Base-by-base conservation (phyloP, 2,888 invertebrate species). In the Amaurobius ferox region DNA sequence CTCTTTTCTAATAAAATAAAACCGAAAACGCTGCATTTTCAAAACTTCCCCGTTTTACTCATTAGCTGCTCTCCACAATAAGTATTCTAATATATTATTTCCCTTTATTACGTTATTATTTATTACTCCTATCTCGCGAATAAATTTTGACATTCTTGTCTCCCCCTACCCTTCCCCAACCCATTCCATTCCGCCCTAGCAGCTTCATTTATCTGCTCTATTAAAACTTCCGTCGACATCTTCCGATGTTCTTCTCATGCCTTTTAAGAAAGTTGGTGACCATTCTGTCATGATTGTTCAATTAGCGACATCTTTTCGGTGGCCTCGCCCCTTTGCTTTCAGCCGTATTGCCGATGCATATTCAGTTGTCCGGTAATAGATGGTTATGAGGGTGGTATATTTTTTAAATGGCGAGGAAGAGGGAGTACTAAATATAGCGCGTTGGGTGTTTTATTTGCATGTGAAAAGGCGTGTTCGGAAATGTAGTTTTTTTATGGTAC, bases 341-440 rank as follows among this genome's bases (percentile, higher is more conserved):
- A 11, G 55, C 55, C 55, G 19, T 55, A 23, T 55, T 55, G 23
- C 55, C 55, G 19, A 0, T 23, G 23, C 16, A 55, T 23, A 23
- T 55, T 55, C 23, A 5, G 23, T 2, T 9, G 23, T 7, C 55
- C 55, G 55, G 23, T 55, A 55, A 55, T 55, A 55, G 55, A 55
- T 55, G 55, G 23, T 55, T 55, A 55, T 55, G 19, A 3, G 5
- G 55, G 55, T 55, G 55, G 23, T 55, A 55, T 55, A 55, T 44
- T 16, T 44, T 35, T n/a, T n/a, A n/a, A n/a, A n/a, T n/a, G n/a
- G n/a, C n/a, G n/a, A n/a, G n/a, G n/a, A n/a, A n/a, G n/a, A 55
- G 55, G 55, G 23, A 23, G 19, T 19, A 23, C 19, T 55, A 55
- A 55, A 55, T 55, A 55, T 55, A 55, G 55, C 16, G 1, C 23